Evolutionary conservation across 2,113 vertebrate species (phyloP), one percentile per base, ranked within the genome.

Genomic region (Caranx ignobilis): DNA sequence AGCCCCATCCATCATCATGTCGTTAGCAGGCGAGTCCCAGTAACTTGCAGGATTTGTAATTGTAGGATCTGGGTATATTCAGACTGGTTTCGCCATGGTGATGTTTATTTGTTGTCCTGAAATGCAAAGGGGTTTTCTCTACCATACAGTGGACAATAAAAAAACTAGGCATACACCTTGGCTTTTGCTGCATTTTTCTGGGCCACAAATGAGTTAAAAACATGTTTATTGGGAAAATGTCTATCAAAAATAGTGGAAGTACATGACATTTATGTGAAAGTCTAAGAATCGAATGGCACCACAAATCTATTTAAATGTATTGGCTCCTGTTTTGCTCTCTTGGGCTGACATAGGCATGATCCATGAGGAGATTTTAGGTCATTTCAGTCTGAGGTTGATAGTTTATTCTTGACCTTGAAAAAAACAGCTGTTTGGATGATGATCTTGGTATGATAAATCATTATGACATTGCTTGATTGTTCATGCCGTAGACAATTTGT

Each of bases 1-100:
- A 5, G 83, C 78, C 89, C 81, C 88, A 86, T 89, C 88, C 83
- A 85, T 88, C 88, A 88, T 86, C 89, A 80, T 84, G 89, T 87
- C 45, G 63, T 90, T 91, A 88, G 87, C 71, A 78, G 69, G 62
- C 73, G 13, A 82, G 86, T 85, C 85, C 73, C 78, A 83, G 85
- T 70, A 59, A 57, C 82, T 84, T 55, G 26, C 64, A 81, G 45
- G 8, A 75, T 55, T 75, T 88, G 78, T 90, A 90, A 90, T 92
- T 89, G 73, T 45, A 77, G 87, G 63, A 81, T 74, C 31, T 50
- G 59, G 63, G 79, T 71, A 80, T 75, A 84, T 82, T 88, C 54
- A 35, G 45, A 80, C 67, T 12, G 0, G 60, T 50, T 55, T 87
- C 71, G 81, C 86, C 80, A 88, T 84, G 77, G 81, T 69, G 73